phyloP scores from a whole-genome alignment of 2,113 vertebrate species.

The Seriola rivoliana region DNA sequence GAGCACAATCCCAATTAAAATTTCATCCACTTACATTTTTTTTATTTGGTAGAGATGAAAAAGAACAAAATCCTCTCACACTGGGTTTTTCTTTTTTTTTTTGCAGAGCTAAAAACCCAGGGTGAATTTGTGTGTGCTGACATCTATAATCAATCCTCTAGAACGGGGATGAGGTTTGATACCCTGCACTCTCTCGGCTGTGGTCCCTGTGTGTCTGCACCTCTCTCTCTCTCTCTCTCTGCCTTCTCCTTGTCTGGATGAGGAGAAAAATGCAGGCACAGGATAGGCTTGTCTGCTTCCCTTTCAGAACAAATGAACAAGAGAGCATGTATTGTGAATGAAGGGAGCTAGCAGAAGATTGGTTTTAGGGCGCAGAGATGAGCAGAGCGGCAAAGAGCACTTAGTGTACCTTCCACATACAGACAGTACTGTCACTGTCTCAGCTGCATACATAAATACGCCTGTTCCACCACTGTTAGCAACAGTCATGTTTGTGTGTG shows the following conservation, averaged over 20 bases:
- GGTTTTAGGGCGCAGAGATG: slow-evolving; percentile 62
- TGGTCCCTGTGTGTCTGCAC: slow-evolving; percentile 52
- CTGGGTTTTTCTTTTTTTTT: neutral
- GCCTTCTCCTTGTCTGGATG: slow-evolving; percentile 52
- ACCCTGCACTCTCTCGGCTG: slow-evolving; percentile 26
- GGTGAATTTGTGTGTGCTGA: slow-evolving; percentile 43
- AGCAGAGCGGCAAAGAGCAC: slow-evolving; percentile 71
- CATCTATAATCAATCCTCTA: slow-evolving; percentile 70
- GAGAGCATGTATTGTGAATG: slow-evolving; percentile 72
- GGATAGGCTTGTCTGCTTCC: slow-evolving; percentile 58
- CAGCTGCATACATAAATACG: slow-evolving; percentile 52
- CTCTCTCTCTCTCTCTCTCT: neutral
- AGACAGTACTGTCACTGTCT: slow-evolving; percentile 49
- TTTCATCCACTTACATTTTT: slow-evolving; percentile 57
- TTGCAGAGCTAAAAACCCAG: slow-evolving; percentile 27
- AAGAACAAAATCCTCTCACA: slow-evolving; percentile 5
- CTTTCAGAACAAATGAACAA: slow-evolving; percentile 69
- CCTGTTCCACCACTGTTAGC: slow-evolving; percentile 35
- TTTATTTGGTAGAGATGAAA: slow-evolving; percentile 12
- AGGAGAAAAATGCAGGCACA: slow-evolving; percentile 53
- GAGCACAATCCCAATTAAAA: slow-evolving; percentile 59
- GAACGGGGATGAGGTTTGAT: slow-evolving; percentile 50
- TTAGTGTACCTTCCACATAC: slow-evolving; percentile 65
- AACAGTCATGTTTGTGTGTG: neutral
- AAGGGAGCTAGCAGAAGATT: slow-evolving; percentile 67